Base-by-base conservation (phyloP, 2,113 vertebrate species). In the Laterallus jamaicensis region DNA sequence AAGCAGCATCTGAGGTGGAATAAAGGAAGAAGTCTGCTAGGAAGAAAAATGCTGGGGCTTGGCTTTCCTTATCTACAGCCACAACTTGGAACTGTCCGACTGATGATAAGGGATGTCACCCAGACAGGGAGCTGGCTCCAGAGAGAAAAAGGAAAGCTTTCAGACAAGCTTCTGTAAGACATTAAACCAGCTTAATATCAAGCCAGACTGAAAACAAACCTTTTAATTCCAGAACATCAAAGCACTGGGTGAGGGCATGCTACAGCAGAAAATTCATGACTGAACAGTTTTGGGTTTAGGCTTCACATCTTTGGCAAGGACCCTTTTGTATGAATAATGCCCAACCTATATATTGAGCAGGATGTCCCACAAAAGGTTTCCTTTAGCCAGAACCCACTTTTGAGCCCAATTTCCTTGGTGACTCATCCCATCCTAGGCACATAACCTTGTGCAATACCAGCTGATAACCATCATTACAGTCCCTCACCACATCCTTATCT, bases 121-220 rank as follows among this genome's bases (percentile, higher is more conserved):
- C 32, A 78, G 60, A 42, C 69, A 62, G 60, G 77, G 67, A 77
- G 42, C 55, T 88, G 40, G 28, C 73, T 70, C 56, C 42, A 84
- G 56, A 50, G 62, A 69, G 66, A 47, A 85, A 86, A 86, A 80
- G 32, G 59, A 90, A 88, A 92, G 69, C 86, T 87, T 82, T 92
- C 62, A 69, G 54, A 93, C 84, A 9, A 28, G 74, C 77, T 94
- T 75, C 69, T 71, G 0, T 56, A 60, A 71, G 83, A 86, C 58
- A 85, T 87, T 92, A 93, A 93, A 92, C 37, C 86, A 86, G 86
- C 74, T 96, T 91, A 93, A 79, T 85, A 89, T 79, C 69, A 95
- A 89, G 73, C 39, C 66, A 93, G 58, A 76, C 26, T 56, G 77
- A 91, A 92, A 94, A 60, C 39, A 96, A 93, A 35, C 44, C 78